Evolutionary conservation across 2,797 vertebrate species (phyloP), one percentile per base, ranked within the genome.

Genomic region (Oophaga sylvatica): DNA sequence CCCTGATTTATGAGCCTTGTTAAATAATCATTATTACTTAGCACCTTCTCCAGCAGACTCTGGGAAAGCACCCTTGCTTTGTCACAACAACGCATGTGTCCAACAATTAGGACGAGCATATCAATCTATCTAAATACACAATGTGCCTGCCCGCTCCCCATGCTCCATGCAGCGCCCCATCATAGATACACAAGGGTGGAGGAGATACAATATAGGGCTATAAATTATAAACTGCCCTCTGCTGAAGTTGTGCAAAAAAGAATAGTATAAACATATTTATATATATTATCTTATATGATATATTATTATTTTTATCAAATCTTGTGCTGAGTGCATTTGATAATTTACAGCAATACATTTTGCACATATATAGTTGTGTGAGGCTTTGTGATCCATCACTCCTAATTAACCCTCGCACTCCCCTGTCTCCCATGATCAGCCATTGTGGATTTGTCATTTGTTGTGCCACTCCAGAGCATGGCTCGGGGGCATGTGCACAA

Each of bases 1-100:
- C 92, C 93, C 94, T 94, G 95, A 96, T 97, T 95, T 95, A 96
- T 93, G 93, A 93, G 93, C 92, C 94, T 95, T 94, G 93, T 96
- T 96, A 96, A 96, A 96, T 91, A 93, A 94, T 92, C 94, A 93
- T 96, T 95, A 95, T 94, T 92, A 94, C 92, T 93, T 92, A 90
- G 91, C 92, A 92, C 92, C 91, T 93, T 88, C 91, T 91, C 90
- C 91, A 84, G 92, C 90, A 91, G 89, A 87, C 90, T 83, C 90
- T 89, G 88, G 90, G 92, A 92, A 93, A 92, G 91, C 91, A 88
- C 77, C 89, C 81, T 59, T 86, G 68, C 90, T 92, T 85, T 81
- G 92, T 91, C 89, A 91, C 90, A 91, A 90, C 82, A 75, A 90
- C 91, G 90, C 90, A 90, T 91, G 90, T 91, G 89, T 91, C 92